phyloP scores from a whole-genome alignment of 1,140 invertebrate genomes.

The Anastatus disparis region DNA sequence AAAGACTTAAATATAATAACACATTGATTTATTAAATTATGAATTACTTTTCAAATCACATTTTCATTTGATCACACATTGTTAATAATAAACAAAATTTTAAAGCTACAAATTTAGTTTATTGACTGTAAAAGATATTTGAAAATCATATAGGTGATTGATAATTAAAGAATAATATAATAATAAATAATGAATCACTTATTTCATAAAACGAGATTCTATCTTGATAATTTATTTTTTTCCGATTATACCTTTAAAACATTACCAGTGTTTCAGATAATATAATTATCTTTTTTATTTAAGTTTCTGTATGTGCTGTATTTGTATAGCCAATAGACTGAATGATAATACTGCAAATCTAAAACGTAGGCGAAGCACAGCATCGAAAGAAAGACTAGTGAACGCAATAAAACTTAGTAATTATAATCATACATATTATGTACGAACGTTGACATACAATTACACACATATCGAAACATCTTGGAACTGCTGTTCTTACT shows the following conservation, averaged over 20 bases:
- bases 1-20: neutral
- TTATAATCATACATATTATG: constrained; percentile 24
- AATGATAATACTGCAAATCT: constrained; percentile 50
- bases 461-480: constrained; percentile 43
- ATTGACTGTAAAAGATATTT: neutral
- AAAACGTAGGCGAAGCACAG: constrained; percentile 43
- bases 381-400: constrained; percentile 32
- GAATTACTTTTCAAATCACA: neutral
- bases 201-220: constrained; percentile 13
- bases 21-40: neutral
- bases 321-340: constrained; percentile 32
- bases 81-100: neutral
- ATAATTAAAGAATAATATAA: neutral
- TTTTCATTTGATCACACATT: neutral
- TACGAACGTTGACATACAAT: constrained; percentile 40
- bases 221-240: constrained; percentile 10
- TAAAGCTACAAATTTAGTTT: neutral
- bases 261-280: constrained; percentile 28
- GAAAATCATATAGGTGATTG: neutral
- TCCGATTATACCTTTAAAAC: constrained; percentile 12
- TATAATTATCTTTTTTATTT: constrained; percentile 28
- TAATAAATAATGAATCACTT: neutral
- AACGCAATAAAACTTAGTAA: constrained; percentile 41
- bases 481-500: constrained; percentile 38
- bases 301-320: constrained; percentile 35